phyloP scores from a whole-genome alignment of 2,113 vertebrate genomes.

The Hipposideros armiger region DNA sequence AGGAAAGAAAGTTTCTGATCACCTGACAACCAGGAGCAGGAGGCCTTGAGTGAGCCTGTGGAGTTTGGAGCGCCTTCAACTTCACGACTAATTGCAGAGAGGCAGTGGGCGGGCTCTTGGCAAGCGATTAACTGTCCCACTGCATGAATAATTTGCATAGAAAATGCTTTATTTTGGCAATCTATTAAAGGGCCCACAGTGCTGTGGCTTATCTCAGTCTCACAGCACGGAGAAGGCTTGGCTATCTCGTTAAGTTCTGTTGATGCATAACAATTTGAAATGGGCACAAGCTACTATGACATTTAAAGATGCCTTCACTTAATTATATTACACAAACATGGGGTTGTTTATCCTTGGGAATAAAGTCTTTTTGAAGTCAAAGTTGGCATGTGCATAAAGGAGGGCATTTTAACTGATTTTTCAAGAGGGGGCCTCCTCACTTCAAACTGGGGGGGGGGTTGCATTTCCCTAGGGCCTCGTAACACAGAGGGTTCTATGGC shows the following conservation, averaged over 20 bases:
- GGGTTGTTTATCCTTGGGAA: conserved; percentile 99
- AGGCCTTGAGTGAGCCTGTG: conserved; percentile 87
- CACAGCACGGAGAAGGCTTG: conserved; percentile 99
- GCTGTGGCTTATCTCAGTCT: conserved; percentile 99
- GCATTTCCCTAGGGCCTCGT: conserved; percentile 87
- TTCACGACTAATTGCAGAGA: conserved; percentile 99
- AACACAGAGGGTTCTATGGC: conserved; percentile 87
- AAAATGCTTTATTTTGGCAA: conserved; percentile 99
- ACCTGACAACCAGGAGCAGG: conserved; percentile 87
- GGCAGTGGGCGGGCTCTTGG: conserved; percentile 93
- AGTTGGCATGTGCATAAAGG: conserved; percentile 98
- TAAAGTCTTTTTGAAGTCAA: conserved; percentile 99
- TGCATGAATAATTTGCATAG: conserved; percentile 99
- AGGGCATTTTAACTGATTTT: conserved; percentile 90
- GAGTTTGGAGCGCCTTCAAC: conserved; percentile 91
- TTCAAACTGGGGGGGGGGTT: conserved; percentile 88
- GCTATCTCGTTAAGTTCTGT: conserved; percentile 99
- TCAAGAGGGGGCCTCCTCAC: conserved; percentile 87
- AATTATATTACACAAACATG: conserved; percentile 99
- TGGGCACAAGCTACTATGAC: conserved; percentile 99
- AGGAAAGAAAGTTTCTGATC: conserved; percentile 84
- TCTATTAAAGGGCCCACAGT: conserved; percentile 99
- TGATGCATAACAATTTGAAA: conserved; percentile 99
- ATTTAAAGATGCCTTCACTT: conserved; percentile 99
- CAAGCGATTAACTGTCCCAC: conserved; percentile 99